Conservation (phyloP, 2,888 invertebrate genomes). For the Pseudococcus longispinus region DNA sequence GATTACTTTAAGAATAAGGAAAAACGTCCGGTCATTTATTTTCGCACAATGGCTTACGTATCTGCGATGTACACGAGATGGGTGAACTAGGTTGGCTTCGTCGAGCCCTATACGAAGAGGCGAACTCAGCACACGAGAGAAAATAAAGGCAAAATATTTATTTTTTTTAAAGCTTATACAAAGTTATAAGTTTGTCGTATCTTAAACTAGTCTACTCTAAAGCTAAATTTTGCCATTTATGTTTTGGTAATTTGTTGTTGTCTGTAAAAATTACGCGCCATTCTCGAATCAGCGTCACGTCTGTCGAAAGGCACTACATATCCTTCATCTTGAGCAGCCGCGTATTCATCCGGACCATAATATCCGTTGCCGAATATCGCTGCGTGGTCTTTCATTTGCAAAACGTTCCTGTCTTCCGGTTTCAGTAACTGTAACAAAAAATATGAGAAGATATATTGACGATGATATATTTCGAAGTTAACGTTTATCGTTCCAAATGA, state of each 20-base stretch:
- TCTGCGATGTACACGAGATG: background rate
- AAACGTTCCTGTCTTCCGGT: slow-evolving; percentile 38
- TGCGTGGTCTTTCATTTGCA: slow-evolving; percentile 42
- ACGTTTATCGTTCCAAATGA: background rate
- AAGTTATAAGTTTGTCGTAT: slow-evolving; percentile 41
- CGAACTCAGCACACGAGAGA: too few species aligned
- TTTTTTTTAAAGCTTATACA: slow-evolving; percentile 45
- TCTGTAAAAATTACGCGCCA: slow-evolving; percentile 45
- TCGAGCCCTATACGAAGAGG: too few species aligned
- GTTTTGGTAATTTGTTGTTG: slow-evolving; percentile 50
- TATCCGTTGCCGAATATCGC: slow-evolving; percentile 22
- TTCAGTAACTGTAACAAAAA: slow-evolving; percentile 48
- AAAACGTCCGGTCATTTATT: slow-evolving; percentile 12
- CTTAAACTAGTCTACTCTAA: slow-evolving; percentile 41
- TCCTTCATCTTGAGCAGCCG: slow-evolving; percentile 32
- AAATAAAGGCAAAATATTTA: slow-evolving; percentile 39
- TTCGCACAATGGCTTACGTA: background rate
- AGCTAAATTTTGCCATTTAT: slow-evolving; percentile 21
- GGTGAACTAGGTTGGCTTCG: background rate
- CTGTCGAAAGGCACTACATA: slow-evolving; percentile 37
- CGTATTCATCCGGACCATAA: slow-evolving; percentile 12
- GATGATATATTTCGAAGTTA: background rate
- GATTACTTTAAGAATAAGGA: background rate
- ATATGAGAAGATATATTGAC: slow-evolving; percentile 12
- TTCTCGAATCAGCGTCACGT: slow-evolving; percentile 47